phyloP scores from a whole-genome alignment of 2,797 vertebrate genomes.

The Todus mexicanus region DNA sequence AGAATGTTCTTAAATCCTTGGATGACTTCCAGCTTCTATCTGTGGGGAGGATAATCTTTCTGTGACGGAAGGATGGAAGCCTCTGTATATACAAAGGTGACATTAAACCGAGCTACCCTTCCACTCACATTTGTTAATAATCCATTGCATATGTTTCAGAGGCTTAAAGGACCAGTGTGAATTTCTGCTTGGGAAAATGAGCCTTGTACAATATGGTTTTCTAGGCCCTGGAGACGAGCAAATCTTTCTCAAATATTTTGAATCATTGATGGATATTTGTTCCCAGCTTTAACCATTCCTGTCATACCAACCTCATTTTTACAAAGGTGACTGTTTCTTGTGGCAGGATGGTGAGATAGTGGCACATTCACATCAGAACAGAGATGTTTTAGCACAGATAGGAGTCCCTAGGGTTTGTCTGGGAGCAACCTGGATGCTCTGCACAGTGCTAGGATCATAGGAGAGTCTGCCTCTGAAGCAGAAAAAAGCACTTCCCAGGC shows the following conservation, averaged over 20 bases:
- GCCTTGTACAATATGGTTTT: background rate
- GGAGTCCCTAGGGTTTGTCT: background rate
- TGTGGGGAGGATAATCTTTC: slow-evolving; percentile 21
- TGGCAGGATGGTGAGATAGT: background rate
- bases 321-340: background rate
- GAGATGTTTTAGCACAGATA: background rate
- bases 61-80: slow-evolving; percentile 1
- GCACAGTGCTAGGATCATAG: background rate
- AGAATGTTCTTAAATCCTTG: slow-evolving; percentile 42
- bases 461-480: background rate
- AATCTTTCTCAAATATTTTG: slow-evolving; percentile 22
- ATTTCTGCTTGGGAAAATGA: background rate
- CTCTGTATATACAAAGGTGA: background rate
- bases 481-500: background rate
- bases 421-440: background rate
- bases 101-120: slow-evolving; percentile 14
- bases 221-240: background rate
- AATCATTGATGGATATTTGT: slow-evolving; percentile 38
- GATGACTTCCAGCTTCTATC: slow-evolving; percentile 36
- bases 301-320: background rate
- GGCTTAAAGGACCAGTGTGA: background rate
- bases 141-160: background rate
- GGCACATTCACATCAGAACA: background rate
- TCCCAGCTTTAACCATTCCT: background rate
- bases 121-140: slow-evolving; percentile 21